A percentile compares a stretch with the other conserved stretches of the same genome.
Evolutionary conservation across 2,797 vertebrate genomes (phyloP).

Genomic region (Falco biarmicus): DNA sequence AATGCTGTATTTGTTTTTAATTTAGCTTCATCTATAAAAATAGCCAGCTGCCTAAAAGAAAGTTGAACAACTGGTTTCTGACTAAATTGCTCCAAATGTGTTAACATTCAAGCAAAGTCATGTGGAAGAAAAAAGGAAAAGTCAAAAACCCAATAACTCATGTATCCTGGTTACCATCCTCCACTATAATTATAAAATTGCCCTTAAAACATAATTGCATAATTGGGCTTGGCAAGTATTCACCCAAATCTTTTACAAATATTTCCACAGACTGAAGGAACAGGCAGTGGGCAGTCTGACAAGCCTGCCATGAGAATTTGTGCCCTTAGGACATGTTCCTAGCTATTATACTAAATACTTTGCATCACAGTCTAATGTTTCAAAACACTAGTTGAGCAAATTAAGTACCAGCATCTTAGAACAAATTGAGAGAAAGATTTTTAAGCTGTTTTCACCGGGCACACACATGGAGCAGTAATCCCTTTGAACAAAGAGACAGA

Average conservation of each 20-base stretch:
- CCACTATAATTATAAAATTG: slow-evolving; percentile 64
- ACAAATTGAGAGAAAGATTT: background rate
- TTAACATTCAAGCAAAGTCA: slow-evolving; percentile 24
- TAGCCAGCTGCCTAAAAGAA: background rate
- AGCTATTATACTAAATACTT: slow-evolving; percentile 1
- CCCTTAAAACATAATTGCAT: slow-evolving; percentile 70
- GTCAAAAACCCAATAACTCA: slow-evolving; percentile 36
- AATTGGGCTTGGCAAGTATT: slow-evolving; percentile 52
- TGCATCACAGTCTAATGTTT: slow-evolving; percentile 31
- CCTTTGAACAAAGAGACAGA: background rate
- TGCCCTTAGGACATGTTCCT: slow-evolving; percentile 20
- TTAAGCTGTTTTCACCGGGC: background rate
- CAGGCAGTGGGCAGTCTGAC: slow-evolving; percentile 9
- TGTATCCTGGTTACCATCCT: slow-evolving; percentile 64
- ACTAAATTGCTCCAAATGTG: background rate
- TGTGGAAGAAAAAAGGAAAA: background rate
- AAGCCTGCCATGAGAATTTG: slow-evolving; percentile 22
- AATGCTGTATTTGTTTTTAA: background rate
- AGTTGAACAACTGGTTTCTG: slow-evolving; percentile 46
- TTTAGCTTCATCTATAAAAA: slow-evolving; percentile 13
- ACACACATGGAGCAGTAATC: background rate
- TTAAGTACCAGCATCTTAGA: background rate
- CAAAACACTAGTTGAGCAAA: slow-evolving; percentile 53
- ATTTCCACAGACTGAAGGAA: slow-evolving; percentile 44
- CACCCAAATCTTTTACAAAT: slow-evolving; percentile 46